Evolutionary conservation across 2,797 vertebrate genomes (phyloP).

Genomic region (Notolepis coatsorum): DNA sequence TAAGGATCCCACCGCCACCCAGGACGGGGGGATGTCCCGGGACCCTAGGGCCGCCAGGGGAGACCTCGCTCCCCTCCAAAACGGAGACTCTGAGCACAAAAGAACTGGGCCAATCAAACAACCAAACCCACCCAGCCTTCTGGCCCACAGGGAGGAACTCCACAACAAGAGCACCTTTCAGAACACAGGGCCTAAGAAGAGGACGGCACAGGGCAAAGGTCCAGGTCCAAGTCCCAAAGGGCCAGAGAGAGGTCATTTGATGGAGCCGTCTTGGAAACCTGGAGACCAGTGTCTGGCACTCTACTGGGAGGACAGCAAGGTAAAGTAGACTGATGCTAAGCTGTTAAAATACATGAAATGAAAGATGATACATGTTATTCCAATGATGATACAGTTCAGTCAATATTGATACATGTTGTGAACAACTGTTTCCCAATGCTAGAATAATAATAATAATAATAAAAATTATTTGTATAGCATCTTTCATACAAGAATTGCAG

Average conservation of each 20-base stretch:
- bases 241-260: slow-evolving; percentile 62
- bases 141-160: slow-evolving; percentile 77
- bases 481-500: no score
- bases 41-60: slow-evolving; percentile 54
- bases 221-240: slow-evolving; percentile 79
- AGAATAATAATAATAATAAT: no score
- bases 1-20: slow-evolving; percentile 71
- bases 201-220: slow-evolving; percentile 89
- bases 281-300: slow-evolving; percentile 96
- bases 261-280: slow-evolving; percentile 86
- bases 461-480: no score
- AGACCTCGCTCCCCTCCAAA: slow-evolving; percentile 81
- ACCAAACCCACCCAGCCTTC: slow-evolving; percentile 54
- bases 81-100: slow-evolving; percentile 90
- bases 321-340: slow-evolving; percentile 58
- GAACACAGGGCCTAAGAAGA: slow-evolving; percentile 87
- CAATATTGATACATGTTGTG: no score
- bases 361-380: neutral
- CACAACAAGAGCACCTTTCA: slow-evolving; percentile 81
- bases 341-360: neutral
- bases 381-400: no score
- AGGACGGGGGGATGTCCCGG: slow-evolving; percentile 73
- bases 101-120: slow-evolving; percentile 93
- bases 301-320: slow-evolving; percentile 99
- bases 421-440: no score